Conservation (phyloP, 2,888 invertebrate genomes). For the Sepiola atlantica region DNA sequence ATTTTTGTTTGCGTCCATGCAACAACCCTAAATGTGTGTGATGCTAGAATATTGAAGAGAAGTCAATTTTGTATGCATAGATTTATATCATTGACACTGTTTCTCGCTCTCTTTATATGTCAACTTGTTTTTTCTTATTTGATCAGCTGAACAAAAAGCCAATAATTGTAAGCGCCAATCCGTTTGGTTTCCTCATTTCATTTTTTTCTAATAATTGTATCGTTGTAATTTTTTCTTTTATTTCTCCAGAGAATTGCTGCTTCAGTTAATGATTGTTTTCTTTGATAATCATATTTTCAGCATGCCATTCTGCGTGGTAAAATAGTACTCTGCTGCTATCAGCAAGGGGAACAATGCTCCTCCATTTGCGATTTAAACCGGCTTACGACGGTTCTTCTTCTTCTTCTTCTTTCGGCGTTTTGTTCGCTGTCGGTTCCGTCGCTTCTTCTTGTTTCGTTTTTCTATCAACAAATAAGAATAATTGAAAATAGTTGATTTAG, state of each 20-base stretch:
- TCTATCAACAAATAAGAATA: not conserved
- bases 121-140: not conserved
- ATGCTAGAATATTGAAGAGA: not conserved
- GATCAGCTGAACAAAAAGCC: not conserved
- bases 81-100: not conserved
- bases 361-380: not conserved
- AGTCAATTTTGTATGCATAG: not conserved
- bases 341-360: not conserved
- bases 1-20: not conserved
- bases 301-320: not conserved
- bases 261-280: not conserved
- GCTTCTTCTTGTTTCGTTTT: constrained; percentile 37
- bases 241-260: not conserved
- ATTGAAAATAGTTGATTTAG: too few species aligned
- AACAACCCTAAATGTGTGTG: not conserved
- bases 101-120: not conserved
- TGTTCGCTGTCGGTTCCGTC: not conserved
- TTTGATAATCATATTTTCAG: not conserved
- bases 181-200: not conserved
- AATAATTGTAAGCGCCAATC: not conserved
- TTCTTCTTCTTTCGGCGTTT: constrained; percentile 39
- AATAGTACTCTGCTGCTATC: not conserved
- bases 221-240: not conserved
- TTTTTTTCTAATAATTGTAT: not conserved
- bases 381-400: constrained; percentile 32